Percentiles rank a stretch among this genome's conserved stretches.
phyloP scores from a whole-genome alignment of 2,797 vertebrate species.

The Champsocephalus esox region DNA sequence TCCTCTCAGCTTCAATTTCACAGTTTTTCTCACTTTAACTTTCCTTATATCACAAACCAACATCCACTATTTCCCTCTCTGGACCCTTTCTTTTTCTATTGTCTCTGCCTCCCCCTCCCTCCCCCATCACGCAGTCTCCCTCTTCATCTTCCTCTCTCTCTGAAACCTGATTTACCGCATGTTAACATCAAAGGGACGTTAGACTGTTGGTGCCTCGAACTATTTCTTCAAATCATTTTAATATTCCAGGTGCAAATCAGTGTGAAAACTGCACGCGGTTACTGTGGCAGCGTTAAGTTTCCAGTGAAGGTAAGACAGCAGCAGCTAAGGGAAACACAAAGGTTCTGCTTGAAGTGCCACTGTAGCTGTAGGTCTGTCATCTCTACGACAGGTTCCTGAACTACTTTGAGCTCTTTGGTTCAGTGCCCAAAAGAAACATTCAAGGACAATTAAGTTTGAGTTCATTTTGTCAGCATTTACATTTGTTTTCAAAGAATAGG shows the following conservation, averaged over 20 bases:
- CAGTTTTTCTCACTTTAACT: conserved; percentile 52
- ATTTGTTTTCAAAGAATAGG: conserved; percentile 8
- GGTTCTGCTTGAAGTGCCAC: conserved; percentile 24
- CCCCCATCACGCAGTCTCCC: conserved; percentile 39
- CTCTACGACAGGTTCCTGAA: conserved; percentile 32
- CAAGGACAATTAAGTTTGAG: conserved; percentile 20
- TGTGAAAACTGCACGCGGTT: conserved; percentile 62
- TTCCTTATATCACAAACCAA: conserved; percentile 48
- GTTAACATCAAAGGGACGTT: conserved; percentile 82
- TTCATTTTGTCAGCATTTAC: conserved; percentile 34
- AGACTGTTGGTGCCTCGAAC: conserved; percentile 76
- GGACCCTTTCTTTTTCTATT: conserved; percentile 65
- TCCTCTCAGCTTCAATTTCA: conserved; percentile 47
- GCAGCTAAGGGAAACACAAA: conserved; percentile 38
- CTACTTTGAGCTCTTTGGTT: conserved; percentile 23
- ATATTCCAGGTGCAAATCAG: conserved; percentile 80
- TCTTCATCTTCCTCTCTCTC: conserved; percentile 75
- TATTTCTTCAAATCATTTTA: conserved; percentile 79
- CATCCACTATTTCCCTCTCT: conserved; percentile 51
- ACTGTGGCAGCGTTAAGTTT: conserved; percentile 47
- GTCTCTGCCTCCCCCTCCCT: conserved; percentile 60
- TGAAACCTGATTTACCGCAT: conserved; percentile 80
- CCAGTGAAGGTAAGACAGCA: conserved; percentile 56
- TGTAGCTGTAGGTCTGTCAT: conserved; percentile 37
- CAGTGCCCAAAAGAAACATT: background rate